Conservation (phyloP, 2,888 invertebrate genomes). For the Apamea epomidion region DNA sequence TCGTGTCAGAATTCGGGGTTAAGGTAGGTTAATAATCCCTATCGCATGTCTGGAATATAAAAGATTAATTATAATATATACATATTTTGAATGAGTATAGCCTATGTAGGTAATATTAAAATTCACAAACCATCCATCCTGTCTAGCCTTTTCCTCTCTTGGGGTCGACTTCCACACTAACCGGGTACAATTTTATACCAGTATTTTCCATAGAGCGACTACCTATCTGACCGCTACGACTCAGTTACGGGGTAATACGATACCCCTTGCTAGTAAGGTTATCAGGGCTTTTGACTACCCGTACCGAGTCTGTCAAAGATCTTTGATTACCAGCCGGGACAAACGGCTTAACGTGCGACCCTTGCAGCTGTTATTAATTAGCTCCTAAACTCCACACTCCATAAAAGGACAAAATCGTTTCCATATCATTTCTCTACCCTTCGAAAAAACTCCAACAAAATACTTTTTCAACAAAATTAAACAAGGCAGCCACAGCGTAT, state of each 20-base stretch:
- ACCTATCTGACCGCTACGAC: not conserved
- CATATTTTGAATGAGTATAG: not conserved
- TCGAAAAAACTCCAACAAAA: slow-evolving; percentile 63
- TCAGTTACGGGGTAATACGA: not conserved
- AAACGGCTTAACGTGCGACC: not conserved
- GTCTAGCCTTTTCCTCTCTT: too few species aligned
- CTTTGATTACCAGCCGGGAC: not conserved
- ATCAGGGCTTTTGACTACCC: too few species aligned
- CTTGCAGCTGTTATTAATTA: not conserved
- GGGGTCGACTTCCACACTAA: not conserved
- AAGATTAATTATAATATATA: not conserved
- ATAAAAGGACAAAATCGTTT: slow-evolving; percentile 17
- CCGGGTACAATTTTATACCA: not conserved
- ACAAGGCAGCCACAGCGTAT: slow-evolving; percentile 72
- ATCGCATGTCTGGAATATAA: slow-evolving; percentile 1
- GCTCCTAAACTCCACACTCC: not conserved
- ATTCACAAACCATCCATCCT: not conserved
- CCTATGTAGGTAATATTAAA: not conserved
- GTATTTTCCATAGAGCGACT: not conserved
- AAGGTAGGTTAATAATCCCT: not conserved
- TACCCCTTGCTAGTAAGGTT: not conserved
- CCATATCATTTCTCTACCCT: slow-evolving; percentile 46
- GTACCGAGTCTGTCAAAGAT: not conserved
- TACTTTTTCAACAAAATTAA: slow-evolving; percentile 68
- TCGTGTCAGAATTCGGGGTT: slow-evolving; percentile 12